phyloP scores from a whole-genome alignment of 2,888 invertebrate genomes.

The Adineta ricciae region DNA sequence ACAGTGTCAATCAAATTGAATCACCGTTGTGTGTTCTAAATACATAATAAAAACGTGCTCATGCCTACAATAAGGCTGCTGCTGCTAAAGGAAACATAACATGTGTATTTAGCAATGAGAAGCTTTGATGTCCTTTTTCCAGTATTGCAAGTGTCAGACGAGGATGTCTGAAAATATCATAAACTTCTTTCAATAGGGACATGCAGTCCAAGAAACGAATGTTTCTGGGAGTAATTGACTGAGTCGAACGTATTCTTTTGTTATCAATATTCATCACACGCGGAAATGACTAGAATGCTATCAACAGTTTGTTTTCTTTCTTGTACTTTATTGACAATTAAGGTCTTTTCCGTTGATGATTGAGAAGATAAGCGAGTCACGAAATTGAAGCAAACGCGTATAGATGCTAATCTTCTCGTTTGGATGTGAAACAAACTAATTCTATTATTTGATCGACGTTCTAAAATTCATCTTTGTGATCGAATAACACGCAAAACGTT shows the following conservation, averaged over 20 bases:
- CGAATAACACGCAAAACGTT: not conserved
- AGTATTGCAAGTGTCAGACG: too few species aligned
- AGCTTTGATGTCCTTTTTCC: too few species aligned
- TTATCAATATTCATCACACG: not conserved
- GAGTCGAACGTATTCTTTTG: not conserved
- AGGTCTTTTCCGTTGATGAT: not conserved
- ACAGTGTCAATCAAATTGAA: too few species aligned
- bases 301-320: not conserved
- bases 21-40: too few species aligned
- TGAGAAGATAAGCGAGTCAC: not conserved
- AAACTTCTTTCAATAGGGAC: too few species aligned
- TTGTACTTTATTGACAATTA: not conserved
- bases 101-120: too few species aligned
- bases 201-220: too few species aligned
- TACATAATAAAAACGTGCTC: too few species aligned
- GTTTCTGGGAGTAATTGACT: too few species aligned
- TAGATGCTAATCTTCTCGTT: not conserved
- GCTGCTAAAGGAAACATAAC: too few species aligned
- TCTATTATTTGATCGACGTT: not conserved
- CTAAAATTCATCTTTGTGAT: not conserved
- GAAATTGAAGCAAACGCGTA: not conserved
- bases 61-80: too few species aligned
- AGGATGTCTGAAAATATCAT: too few species aligned
- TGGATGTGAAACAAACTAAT: not conserved
- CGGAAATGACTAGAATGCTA: not conserved